Percentiles rank a stretch among this genome's conserved stretches.
Conservation (phyloP, 1,140 invertebrate genomes). For the Hyphantria cunea region DNA sequence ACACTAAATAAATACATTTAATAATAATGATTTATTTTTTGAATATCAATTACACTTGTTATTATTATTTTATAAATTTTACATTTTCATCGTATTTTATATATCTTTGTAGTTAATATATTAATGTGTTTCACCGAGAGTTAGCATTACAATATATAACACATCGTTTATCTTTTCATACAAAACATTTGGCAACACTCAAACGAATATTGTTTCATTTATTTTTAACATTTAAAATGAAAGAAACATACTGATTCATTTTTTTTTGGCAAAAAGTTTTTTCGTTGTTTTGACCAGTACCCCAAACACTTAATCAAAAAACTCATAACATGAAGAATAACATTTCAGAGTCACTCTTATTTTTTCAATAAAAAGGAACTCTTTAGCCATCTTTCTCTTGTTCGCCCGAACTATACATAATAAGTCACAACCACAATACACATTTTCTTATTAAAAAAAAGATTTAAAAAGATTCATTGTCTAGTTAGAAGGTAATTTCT, state of each 20-base stretch:
- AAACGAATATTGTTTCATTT: constrained; percentile 5
- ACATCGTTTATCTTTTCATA: neutral
- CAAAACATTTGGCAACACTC: neutral
- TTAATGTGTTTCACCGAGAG: constrained; percentile 30
- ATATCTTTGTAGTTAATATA: constrained; percentile 39
- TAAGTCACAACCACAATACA: constrained; percentile 73
- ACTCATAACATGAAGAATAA: constrained; percentile 55
- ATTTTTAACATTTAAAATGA: constrained; percentile 1
- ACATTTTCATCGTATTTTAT: constrained; percentile 45
- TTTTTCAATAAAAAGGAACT: constrained; percentile 52
- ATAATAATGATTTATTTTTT: constrained; percentile 64
- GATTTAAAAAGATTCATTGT: constrained; percentile 33
- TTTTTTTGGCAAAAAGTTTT: constrained; percentile 17
- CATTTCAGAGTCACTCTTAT: constrained; percentile 68
- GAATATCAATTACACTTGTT: constrained; percentile 66
- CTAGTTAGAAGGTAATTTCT: constrained; percentile 50
- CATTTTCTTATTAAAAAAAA: constrained; percentile 49
- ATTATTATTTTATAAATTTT: constrained; percentile 58
- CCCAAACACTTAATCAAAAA: constrained; percentile 31
- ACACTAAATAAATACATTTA: constrained; percentile 51
- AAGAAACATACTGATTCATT: constrained; percentile 8
- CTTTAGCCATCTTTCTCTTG: constrained; percentile 37
- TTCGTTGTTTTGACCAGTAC: constrained; percentile 42
- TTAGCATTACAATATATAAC: constrained; percentile 25
- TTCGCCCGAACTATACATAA: constrained; percentile 53